phyloP scores from a whole-genome alignment of 2,888 invertebrate species.

The Panzeria rudis region DNA sequence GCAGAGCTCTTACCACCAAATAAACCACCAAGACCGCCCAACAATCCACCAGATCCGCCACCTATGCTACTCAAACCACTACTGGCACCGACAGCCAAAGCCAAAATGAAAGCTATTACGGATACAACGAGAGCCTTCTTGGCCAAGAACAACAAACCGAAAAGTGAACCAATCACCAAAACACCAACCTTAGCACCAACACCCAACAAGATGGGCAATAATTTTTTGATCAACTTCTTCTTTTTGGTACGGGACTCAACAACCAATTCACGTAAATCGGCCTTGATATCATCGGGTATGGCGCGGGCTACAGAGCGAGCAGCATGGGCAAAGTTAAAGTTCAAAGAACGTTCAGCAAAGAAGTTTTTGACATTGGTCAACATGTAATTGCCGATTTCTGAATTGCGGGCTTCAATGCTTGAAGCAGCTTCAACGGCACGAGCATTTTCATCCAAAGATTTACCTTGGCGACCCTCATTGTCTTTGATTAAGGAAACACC shows the following conservation, averaged over 20 bases:
- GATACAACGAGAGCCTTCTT: constrained; percentile 87
- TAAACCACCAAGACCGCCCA: constrained; percentile 80
- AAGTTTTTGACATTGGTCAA: constrained; percentile 85
- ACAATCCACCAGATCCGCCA: constrained; percentile 78
- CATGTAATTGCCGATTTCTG: constrained; percentile 86
- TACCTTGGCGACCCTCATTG: constrained; percentile 83
- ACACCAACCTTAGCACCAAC: constrained; percentile 86
- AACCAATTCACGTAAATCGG: constrained; percentile 85
- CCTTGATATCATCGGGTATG: constrained; percentile 85
- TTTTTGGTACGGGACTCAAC: constrained; percentile 86
- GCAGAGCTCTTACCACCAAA: constrained; percentile 80
- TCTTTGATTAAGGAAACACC: constrained; percentile 85
- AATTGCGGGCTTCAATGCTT: constrained; percentile 85
- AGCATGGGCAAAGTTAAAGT: constrained; percentile 84
- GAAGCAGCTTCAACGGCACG: constrained; percentile 85
- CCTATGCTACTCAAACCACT: constrained; percentile 80
- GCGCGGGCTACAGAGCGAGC: constrained; percentile 84
- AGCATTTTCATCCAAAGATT: constrained; percentile 84
- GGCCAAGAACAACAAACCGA: constrained; percentile 86
- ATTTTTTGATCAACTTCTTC: constrained; percentile 85
- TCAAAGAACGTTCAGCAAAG: constrained; percentile 85
- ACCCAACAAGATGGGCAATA: constrained; percentile 86
- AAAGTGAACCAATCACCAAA: constrained; percentile 85
- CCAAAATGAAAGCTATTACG: constrained; percentile 86
- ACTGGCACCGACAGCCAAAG: constrained; percentile 84